Base-by-base conservation (phyloP, 2,113 vertebrate genomes). In the Gobio gobio region DNA sequence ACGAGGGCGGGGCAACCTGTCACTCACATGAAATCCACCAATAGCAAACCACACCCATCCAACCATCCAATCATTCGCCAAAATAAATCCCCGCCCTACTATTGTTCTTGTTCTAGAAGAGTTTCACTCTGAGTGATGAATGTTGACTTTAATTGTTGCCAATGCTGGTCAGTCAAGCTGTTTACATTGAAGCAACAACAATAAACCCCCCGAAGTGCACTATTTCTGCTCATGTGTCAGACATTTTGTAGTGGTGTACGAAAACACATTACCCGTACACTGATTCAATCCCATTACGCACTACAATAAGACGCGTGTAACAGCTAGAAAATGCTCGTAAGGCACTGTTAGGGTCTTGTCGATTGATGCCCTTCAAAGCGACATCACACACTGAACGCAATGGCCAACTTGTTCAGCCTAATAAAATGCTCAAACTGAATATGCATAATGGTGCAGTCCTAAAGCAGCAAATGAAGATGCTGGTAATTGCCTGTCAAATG, bases 401-500 rank as follows among this genome's bases (percentile, higher is more conserved):
- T 49, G 72, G 10, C 5, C 70, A 47, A 73, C 22, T 73, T 24
- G 24, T 47, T 43, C 66, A 12, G 36, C 20, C 36, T 43, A 70
- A 66, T 18, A 66, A 66, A 66, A 66, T 0, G 73, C 45, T 20
- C 24, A 7, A 54, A 12, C 2, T 40, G 33, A 78, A 78, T 20
- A 12, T 18, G 29, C 12, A 7, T 78, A 40, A 36, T n/a, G 10
- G 20, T 26, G 45, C 78, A 24, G 58, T 63, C 12, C 77, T 58
- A 40, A 77, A 77, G 29, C 54, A 56, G 9, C 51, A 87, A 89
- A 77, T 87, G 78, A 16, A 47, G 85, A 93, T 89, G 90, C 90
- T 86, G 75, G 89, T 90, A 91, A 93, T 89, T 89, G 91, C 89
- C 91, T 90, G 91, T 91, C 91, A 90, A 89, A 90, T 90, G 89